These are phyloP conservation scores for Xyliphius kryptos DNA, from an alignment of 2,113 vertebrate genomes.

Conservation along the genomic window DNA sequence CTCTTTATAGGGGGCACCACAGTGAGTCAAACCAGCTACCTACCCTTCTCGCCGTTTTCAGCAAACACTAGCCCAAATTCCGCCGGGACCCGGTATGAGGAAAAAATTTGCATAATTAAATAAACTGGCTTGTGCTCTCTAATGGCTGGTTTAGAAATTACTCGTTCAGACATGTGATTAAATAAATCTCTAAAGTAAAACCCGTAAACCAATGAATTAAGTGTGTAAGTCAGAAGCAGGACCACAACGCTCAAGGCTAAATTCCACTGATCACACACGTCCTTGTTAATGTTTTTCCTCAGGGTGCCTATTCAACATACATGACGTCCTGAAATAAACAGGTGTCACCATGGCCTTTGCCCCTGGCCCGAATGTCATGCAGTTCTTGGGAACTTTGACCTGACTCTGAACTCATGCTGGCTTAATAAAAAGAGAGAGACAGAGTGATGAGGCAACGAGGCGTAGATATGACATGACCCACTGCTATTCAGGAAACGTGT, in stretches of 20 bases:
- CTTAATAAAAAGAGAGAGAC: slow-evolving; percentile 25
- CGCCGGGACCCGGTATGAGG: too few relatives aligned
- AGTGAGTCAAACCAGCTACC: not conserved
- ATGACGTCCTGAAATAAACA: too few relatives aligned
- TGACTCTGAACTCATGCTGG: slow-evolving; percentile 35
- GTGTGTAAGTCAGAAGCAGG: not conserved
- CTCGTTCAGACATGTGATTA: too few relatives aligned
- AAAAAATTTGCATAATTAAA: not conserved
- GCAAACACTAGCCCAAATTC: not conserved
- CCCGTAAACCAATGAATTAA: not conserved
- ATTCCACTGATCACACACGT: slow-evolving; percentile 5
- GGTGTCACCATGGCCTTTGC: too few relatives aligned
- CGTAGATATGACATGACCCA: slow-evolving; percentile 14
- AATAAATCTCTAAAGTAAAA: not conserved
- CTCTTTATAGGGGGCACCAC: too few relatives aligned
- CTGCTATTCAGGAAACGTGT: slow-evolving; percentile 25
- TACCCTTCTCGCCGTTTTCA: not conserved
- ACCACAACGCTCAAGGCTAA: not conserved
- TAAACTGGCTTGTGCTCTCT: not conserved
- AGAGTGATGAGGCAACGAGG: slow-evolving; percentile 7
- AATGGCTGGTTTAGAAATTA: too few relatives aligned
- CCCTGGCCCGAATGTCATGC: too few relatives aligned
- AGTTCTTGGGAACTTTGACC: too few relatives aligned
- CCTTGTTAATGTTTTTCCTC: slow-evolving; percentile 18
- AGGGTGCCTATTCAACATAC: too few relatives aligned